Conservation (phyloP, 2,888 invertebrate genomes). For the Muschampia plurimacula region DNA sequence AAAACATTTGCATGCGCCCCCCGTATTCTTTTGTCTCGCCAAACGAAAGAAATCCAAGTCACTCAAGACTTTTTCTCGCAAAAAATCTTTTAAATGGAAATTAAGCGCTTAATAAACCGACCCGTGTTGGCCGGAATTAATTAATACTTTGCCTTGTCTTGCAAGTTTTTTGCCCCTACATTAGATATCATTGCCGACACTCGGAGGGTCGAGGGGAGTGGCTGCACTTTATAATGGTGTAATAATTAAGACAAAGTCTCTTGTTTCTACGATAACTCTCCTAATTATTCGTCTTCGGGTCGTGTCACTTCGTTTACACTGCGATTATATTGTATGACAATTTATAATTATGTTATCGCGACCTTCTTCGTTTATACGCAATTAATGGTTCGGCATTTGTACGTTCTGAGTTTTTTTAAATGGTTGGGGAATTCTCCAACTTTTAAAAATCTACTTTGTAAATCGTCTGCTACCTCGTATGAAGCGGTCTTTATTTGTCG, state of each 20-base stretch:
- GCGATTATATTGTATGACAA: slow-evolving; percentile 74
- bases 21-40: slow-evolving; percentile 67
- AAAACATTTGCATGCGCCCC: slow-evolving; percentile 77
- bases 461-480: slow-evolving; percentile 54
- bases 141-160: slow-evolving; percentile 77
- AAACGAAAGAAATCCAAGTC: slow-evolving; percentile 66
- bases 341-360: slow-evolving; percentile 62
- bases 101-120: slow-evolving; percentile 79
- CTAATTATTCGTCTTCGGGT: slow-evolving; percentile 77
- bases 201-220: slow-evolving; percentile 61
- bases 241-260: slow-evolving; percentile 82
- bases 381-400: slow-evolving; percentile 22
- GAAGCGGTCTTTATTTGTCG: slow-evolving; percentile 72
- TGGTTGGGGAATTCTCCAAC: slow-evolving; percentile 6
- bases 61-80: slow-evolving; percentile 61
- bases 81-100: slow-evolving; percentile 77
- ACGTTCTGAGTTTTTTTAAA: neutral
- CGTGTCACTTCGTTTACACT: slow-evolving; percentile 54
- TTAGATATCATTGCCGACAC: slow-evolving; percentile 70
- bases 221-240: slow-evolving; percentile 74
- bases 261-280: slow-evolving; percentile 70
- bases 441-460: slow-evolving; percentile 23
- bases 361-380: slow-evolving; percentile 24
- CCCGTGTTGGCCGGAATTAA: slow-evolving; percentile 75
- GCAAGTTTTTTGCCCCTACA: slow-evolving; percentile 72